phyloP scores from a whole-genome alignment of 2,113 vertebrate genomes.

The Pseudorectes ferrugineus region DNA sequence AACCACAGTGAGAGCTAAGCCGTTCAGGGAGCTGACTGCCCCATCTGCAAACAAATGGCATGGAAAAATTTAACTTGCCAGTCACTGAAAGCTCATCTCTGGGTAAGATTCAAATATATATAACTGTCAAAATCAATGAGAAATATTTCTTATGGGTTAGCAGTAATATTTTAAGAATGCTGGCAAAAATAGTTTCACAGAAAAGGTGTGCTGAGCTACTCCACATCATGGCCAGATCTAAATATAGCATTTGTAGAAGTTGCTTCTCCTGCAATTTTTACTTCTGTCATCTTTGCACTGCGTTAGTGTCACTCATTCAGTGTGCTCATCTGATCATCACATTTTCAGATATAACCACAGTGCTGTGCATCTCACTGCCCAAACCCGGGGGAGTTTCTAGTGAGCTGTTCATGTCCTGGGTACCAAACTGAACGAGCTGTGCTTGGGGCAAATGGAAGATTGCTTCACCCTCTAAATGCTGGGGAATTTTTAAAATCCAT shows the following conservation, averaged over 20 bases:
- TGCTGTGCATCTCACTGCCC: not conserved
- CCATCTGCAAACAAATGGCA: not conserved
- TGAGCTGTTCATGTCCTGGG: fast-evolving
- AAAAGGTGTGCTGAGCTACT: not conserved
- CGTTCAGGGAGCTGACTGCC: not conserved
- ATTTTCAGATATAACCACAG: not conserved
- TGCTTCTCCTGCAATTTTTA: not conserved
- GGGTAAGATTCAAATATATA: not conserved
- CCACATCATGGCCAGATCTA: not conserved
- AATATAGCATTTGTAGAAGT: not conserved
- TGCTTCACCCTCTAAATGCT: not conserved
- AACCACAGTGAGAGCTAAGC: not conserved
- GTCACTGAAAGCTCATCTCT: not conserved
- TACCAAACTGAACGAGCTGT: not conserved
- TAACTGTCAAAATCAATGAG: conserved; percentile 23
- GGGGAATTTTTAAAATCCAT: not conserved
- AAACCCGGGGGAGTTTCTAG: fast-evolving
- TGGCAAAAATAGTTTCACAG: not conserved
- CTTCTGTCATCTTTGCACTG: not conserved
- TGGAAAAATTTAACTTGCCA: not conserved
- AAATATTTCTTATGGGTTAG: not conserved
- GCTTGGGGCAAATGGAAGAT: not conserved
- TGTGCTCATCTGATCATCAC: not conserved
- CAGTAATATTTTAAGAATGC: not conserved
- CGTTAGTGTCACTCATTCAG: not conserved